Base-by-base conservation (phyloP, 2,797 vertebrate species). In the Chelmon rostratus region DNA sequence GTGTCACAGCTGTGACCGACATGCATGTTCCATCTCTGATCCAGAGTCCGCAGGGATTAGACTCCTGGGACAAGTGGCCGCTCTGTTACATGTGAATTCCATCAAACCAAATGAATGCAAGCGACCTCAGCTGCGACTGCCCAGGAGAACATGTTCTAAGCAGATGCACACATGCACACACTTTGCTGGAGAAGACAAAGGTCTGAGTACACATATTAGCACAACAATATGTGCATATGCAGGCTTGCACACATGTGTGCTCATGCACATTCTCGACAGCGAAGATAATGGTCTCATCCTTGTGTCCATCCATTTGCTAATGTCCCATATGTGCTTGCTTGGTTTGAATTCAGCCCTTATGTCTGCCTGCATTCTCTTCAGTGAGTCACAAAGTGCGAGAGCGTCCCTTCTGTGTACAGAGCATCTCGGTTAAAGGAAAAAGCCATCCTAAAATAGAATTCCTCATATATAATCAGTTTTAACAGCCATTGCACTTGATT, bases 81-180 rank as follows among this genome's bases (percentile, higher is more conserved):
- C 67, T 82, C 6, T 49, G 42, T 54, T 79, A 74, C 58, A 76
- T 68, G 40, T 62, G 33, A 78, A 78, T 66, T 65, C 68, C 56
- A 79, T 85, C 66, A 79, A 35, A 73, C 31, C 61, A 78, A 85
- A 78, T 66, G 6, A 80, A 81, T 74, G 80, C 74, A 85, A 85
- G 84, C 71, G 70, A 71, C 73, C 69, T 49, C 78, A 82, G 73
- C 68, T 79, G 70, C 71, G 84, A 73, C 74, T 53, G 31, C 65
- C 71, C 75, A 61, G 31, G 65, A 42, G n/a, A 74, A 40, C 49
- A 64, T 50, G 59, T 62, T 37, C 35, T 58, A 47, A 37, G 46
- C 28, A 66, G 4, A 56, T 47, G 62, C 28, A 53, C 38, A 64
- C 4, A 42, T 13, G 46, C 13, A 8, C 33, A 65, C 31, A 47